phyloP scores from a whole-genome alignment of 2,797 vertebrate species.

The Gymnopithys bicolor region DNA sequence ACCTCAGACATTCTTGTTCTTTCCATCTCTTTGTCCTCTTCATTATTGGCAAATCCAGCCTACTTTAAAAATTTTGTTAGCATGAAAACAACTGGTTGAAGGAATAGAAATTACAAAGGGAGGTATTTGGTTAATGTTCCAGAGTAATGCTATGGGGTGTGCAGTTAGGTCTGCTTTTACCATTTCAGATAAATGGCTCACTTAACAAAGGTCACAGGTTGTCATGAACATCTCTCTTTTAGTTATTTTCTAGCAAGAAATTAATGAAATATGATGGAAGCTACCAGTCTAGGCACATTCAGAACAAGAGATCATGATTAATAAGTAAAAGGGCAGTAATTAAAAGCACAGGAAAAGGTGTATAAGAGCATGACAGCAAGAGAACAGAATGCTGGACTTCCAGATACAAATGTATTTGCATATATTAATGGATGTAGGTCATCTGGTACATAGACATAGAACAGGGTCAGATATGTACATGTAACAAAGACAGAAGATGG shows the following conservation, averaged over 20 bases:
- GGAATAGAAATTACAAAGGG: not conserved
- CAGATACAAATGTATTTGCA: not conserved
- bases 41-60: not conserved
- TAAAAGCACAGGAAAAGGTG: not conserved
- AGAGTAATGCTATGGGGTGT: not conserved
- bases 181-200: not conserved
- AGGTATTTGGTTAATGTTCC: not conserved
- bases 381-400: not conserved
- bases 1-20: not conserved
- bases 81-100: not conserved
- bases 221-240: not conserved
- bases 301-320: not conserved
- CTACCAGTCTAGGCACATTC: not conserved
- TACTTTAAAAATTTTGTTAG: not conserved
- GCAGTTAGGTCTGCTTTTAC: not conserved
- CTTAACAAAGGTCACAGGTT: not conserved
- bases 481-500: not conserved
- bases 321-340: not conserved
- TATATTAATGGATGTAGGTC: not conserved
- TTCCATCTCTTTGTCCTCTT: not conserved
- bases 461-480: not conserved
- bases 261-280: not conserved
- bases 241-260: not conserved
- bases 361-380: not conserved
- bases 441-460: not conserved